Conservation (phyloP, 2,888 invertebrate genomes). For the Latheticus oryzae region DNA sequence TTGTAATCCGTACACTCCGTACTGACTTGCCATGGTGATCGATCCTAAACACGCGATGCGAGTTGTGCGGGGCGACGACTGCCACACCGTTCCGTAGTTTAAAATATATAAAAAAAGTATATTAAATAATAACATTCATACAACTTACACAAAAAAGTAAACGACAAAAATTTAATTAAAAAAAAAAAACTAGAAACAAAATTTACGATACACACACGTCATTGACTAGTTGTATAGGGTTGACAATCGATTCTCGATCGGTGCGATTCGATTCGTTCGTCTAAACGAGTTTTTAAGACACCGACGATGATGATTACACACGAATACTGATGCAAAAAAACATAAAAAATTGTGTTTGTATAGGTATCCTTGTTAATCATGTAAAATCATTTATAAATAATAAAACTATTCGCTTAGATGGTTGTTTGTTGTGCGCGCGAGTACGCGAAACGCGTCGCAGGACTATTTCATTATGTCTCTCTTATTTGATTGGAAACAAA, state of each 20-base stretch:
- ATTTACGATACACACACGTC: slow-evolving; percentile 20
- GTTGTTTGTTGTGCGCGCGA: slow-evolving; percentile 57
- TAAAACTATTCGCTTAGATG: slow-evolving; percentile 58
- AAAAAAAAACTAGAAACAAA: slow-evolving; percentile 22
- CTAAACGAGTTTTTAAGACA: slow-evolving; percentile 43
- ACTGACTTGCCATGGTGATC: slow-evolving; percentile 34
- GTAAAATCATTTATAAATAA: slow-evolving; percentile 57
- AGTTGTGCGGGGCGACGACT: slow-evolving; percentile 47
- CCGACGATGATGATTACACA: slow-evolving; percentile 50
- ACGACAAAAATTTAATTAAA: slow-evolving; percentile 10
- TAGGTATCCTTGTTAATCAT: slow-evolving; percentile 57
- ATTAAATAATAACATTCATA: slow-evolving; percentile 28
- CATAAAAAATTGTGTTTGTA: slow-evolving; percentile 54
- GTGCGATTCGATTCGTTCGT: slow-evolving; percentile 38
- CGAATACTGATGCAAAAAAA: slow-evolving; percentile 50
- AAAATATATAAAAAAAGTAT: slow-evolving; percentile 21
- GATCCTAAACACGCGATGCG: slow-evolving; percentile 38
- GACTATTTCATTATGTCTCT: slow-evolving; percentile 25
- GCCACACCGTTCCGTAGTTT: slow-evolving; percentile 45
- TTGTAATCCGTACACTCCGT: slow-evolving; percentile 42
- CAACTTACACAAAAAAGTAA: slow-evolving; percentile 26
- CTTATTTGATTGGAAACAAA: slow-evolving; percentile 1
- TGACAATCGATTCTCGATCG: slow-evolving; percentile 57
- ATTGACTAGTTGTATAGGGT: slow-evolving; percentile 47
- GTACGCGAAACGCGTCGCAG: slow-evolving; percentile 43